Evolutionary conservation across 2,797 vertebrate species (phyloP).

Genomic region (Scomberomorus guttatus): DNA sequence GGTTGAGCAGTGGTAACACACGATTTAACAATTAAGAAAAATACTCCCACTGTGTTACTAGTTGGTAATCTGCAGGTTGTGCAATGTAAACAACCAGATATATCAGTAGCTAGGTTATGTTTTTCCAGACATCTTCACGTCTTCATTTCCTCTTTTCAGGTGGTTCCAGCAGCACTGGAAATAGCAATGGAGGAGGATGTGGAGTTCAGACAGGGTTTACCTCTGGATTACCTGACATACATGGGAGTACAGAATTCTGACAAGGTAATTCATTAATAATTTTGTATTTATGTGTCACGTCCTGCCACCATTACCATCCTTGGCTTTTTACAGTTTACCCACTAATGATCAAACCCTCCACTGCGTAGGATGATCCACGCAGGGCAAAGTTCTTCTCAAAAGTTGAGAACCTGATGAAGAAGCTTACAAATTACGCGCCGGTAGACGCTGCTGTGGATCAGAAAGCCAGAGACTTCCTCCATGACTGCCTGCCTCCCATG

Average conservation of each 20-base stretch:
- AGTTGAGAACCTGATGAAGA: constrained; percentile 88
- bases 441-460: constrained; percentile 96
- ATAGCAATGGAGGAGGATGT: constrained; percentile 94
- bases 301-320: not conserved
- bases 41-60: too few relatives aligned
- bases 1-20: not conserved
- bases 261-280: constrained; percentile 56
- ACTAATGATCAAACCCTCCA: not conserved
- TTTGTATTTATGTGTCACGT: not conserved
- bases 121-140: not conserved
- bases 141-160: constrained; percentile 60
- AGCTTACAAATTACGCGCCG: constrained; percentile 88
- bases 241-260: constrained; percentile 96
- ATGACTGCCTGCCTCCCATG: constrained; percentile 94
- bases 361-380: constrained; percentile 81
- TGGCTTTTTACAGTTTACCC: not conserved
- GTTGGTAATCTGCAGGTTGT: not conserved
- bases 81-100: not conserved
- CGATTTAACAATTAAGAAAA: not conserved
- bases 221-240: constrained; percentile 91
- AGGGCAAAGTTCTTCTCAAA: constrained; percentile 88
- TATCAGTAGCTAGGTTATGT: not conserved
- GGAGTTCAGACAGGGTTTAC: constrained; percentile 93
- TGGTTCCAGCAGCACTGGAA: constrained; percentile 92
- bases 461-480: constrained; percentile 91